A percentile compares a stretch with the other conserved stretches of the same genome.
These are phyloP conservation scores for Branchipolynoe longqiensis DNA, from an alignment of 2,888 invertebrate species.

Conservation along the genomic window DNA sequence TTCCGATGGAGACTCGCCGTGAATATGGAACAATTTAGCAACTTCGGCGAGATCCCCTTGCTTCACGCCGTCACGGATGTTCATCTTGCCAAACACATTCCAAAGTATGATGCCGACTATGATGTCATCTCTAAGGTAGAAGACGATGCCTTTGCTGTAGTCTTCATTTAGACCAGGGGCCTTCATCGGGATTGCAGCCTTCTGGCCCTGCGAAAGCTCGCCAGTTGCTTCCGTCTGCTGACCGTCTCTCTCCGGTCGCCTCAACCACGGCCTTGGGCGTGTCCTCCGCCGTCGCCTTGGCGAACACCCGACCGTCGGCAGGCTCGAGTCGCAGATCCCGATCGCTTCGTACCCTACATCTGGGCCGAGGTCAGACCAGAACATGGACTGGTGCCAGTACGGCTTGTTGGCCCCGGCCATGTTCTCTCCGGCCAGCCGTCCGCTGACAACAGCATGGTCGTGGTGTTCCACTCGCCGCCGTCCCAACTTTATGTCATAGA, in stretches of 20 bases:
- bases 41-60: conserved; percentile 96
- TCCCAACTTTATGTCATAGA: conserved; percentile 93
- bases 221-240: no score
- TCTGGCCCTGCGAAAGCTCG: no score
- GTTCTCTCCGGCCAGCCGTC: conserved; percentile 97
- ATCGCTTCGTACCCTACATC: conserved; percentile 92
- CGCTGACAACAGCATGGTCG: conserved; percentile 97
- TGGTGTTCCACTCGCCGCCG: conserved; percentile 96
- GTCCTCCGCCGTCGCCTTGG: conserved; percentile 85
- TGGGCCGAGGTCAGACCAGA: conserved; percentile 97
- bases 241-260: conserved; percentile 83
- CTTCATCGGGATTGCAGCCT: neutral
- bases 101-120: conserved; percentile 94
- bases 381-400: conserved; percentile 96
- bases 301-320: conserved; percentile 96
- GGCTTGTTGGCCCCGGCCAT: conserved; percentile 92
- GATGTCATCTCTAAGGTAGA: conserved; percentile 89
- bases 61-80: conserved; percentile 89
- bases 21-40: conserved; percentile 92
- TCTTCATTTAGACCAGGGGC: conserved; percentile 83
- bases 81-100: conserved; percentile 96
- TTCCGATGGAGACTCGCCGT: conserved; percentile 61
- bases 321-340: conserved; percentile 91
- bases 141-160: conserved; percentile 93
- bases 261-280: conserved; percentile 82